Conservation (phyloP, 92 coral and sea anemone genomes). For the Nematostella vectensis region DNA sequence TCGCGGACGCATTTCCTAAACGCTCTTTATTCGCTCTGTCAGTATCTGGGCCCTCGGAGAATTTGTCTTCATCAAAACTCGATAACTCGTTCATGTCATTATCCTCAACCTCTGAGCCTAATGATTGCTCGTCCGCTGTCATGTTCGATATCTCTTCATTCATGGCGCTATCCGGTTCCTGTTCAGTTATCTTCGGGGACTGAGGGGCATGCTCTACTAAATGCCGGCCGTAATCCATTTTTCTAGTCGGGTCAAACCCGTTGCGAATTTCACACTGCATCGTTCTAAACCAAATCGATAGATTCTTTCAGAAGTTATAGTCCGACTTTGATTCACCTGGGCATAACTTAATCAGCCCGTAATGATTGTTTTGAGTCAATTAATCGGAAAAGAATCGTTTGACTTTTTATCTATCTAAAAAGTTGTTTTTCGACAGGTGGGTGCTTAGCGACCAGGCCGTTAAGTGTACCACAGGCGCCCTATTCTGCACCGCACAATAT, state of each 20-base stretch:
- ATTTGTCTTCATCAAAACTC: slow-evolving; percentile 6
- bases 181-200: neutral
- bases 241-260: neutral
- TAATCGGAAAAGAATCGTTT: neutral
- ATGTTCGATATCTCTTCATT: neutral
- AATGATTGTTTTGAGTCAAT: too few species aligned
- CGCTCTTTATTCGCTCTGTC: too few species aligned
- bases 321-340: too few species aligned
- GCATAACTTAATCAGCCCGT: too few species aligned
- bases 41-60: slow-evolving; percentile 1
- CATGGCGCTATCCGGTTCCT: neutral
- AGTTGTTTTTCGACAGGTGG: slow-evolving; percentile 9
- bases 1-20: slow-evolving; percentile 12
- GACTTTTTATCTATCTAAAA: slow-evolving; percentile 5
- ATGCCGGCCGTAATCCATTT: neutral
- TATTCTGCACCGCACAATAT: too few species aligned
- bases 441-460: neutral
- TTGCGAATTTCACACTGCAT: slow-evolving; percentile 1
- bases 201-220: neutral
- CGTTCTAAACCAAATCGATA: too few species aligned
- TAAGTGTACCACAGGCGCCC: too few species aligned
- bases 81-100: neutral
- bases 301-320: too few species aligned
- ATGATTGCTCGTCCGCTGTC: neutral
- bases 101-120: neutral